phyloP scores from a whole-genome alignment of 2,797 vertebrate genomes.

The Botia almorhae region DNA sequence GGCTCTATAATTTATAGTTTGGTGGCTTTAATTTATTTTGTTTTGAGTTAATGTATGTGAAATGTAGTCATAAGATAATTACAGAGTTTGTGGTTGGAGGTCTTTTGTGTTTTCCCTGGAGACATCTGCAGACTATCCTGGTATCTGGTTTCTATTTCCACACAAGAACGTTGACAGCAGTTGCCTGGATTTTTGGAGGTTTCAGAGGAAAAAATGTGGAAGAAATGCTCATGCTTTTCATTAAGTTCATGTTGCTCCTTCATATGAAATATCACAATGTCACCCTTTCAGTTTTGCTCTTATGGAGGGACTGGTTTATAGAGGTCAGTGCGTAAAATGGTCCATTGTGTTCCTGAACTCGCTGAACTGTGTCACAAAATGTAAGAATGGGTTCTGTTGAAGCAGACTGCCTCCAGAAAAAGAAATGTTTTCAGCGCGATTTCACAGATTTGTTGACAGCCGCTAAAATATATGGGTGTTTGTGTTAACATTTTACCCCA shows the following conservation, averaged over 20 bases:
- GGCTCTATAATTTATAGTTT: background rate
- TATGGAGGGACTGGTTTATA: constrained; percentile 47
- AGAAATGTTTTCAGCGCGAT: constrained; percentile 54
- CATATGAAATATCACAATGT: constrained; percentile 57
- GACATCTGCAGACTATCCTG: constrained; percentile 53
- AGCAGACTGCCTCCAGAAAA: constrained; percentile 41
- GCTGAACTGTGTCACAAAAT: constrained; percentile 54
- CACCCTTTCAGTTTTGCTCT: constrained; percentile 50
- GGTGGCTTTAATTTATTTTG: constrained; percentile 14
- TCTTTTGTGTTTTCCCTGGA: constrained; percentile 45
- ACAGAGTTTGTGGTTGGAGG: constrained; percentile 40
- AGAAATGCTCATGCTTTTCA: constrained; percentile 42
- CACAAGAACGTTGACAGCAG: constrained; percentile 40
- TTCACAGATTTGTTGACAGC: constrained; percentile 49
- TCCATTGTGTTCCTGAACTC: constrained; percentile 59
- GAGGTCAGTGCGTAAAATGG: constrained; percentile 47
- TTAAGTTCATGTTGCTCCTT: constrained; percentile 45
- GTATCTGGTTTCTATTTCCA: constrained; percentile 55
- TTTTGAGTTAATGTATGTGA: constrained; percentile 30
- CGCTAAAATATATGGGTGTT: background rate
- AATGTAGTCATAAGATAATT: constrained; percentile 23
- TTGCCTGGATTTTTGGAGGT: constrained; percentile 44
- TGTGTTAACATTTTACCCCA: constrained; percentile 20
- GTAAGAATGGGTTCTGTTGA: constrained; percentile 55
- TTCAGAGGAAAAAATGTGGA: constrained; percentile 17